Percentiles rank a stretch among this genome's conserved stretches.
phyloP scores from a whole-genome alignment of 2,113 vertebrate species.

The Muntiacus reevesi region DNA sequence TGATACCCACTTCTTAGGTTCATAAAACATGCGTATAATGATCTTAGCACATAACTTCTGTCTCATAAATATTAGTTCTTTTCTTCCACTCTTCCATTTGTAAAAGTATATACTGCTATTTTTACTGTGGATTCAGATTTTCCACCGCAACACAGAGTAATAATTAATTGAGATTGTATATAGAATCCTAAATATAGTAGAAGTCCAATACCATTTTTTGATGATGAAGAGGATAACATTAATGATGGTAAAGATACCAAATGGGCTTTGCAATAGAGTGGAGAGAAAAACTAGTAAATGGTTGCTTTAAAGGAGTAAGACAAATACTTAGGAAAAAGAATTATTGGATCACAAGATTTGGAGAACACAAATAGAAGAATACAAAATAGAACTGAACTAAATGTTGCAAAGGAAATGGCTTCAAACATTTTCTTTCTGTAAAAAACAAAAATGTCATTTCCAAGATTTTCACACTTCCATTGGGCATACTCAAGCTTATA shows the following conservation, averaged over 20 bases:
- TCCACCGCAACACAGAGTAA: neutral
- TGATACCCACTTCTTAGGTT: neutral
- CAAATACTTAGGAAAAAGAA: neutral
- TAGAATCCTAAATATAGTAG: neutral
- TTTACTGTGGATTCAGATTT: neutral
- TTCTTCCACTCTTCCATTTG: neutral
- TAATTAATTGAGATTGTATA: neutral
- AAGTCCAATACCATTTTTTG: neutral
- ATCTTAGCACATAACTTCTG: neutral
- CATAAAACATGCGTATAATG: neutral
- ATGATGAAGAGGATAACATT: neutral
- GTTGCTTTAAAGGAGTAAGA: neutral
- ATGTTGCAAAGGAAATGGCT: neutral
- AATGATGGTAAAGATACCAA: neutral
- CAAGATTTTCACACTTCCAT: neutral
- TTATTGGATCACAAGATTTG: neutral
- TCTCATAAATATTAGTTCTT: neutral
- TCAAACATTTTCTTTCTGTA: neutral
- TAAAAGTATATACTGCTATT: neutral
- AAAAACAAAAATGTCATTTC: neutral
- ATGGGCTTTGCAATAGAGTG: neutral
- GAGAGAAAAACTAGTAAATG: neutral
- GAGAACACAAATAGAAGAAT: neutral
- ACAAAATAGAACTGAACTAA: neutral
- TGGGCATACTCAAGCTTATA: neutral